Evolutionary conservation across 2,113 vertebrate species (phyloP).

Genomic region (Vimba vimba): DNA sequence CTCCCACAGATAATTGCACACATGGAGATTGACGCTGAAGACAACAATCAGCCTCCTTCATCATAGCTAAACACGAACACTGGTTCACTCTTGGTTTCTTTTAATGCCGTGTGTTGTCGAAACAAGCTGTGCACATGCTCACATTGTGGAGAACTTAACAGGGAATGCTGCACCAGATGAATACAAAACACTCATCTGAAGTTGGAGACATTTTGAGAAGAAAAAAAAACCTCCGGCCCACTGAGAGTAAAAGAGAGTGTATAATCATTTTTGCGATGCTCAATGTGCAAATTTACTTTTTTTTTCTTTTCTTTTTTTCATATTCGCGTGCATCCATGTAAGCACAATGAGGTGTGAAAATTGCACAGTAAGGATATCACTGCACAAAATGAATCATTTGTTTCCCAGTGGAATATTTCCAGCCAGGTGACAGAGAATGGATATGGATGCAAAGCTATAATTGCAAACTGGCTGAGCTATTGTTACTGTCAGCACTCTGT

Average conservation of each 20-base stretch:
- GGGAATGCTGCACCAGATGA: background rate
- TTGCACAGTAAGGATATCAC: constrained; percentile 20
- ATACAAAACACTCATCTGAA: constrained; percentile 9
- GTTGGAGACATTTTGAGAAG: background rate
- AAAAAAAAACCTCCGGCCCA: background rate
- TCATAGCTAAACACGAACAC: background rate
- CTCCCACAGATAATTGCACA: constrained; percentile 37
- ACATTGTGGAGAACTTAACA: background rate
- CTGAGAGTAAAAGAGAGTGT: background rate
- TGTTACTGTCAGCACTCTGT: constrained; percentile 28
- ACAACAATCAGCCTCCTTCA: constrained; percentile 28
- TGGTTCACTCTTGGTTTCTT: background rate
- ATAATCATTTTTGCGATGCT: constrained; percentile 18
- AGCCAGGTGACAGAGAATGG: constrained; percentile 12
- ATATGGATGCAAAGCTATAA: constrained; percentile 37
- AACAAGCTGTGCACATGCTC: background rate
- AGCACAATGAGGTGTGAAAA: constrained; percentile 33
- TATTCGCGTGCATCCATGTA: constrained; percentile 22
- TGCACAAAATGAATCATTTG: constrained; percentile 30
- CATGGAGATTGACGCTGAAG: constrained; percentile 27
- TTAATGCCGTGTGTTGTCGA: background rate
- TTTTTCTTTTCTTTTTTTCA: background rate
- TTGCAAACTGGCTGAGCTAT: constrained; percentile 21
- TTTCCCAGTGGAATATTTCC: constrained; percentile 22
- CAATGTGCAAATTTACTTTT: background rate